Evolutionary conservation across 2,797 vertebrate genomes (phyloP).

Genomic region (Enteromius thamalakanensis): DNA sequence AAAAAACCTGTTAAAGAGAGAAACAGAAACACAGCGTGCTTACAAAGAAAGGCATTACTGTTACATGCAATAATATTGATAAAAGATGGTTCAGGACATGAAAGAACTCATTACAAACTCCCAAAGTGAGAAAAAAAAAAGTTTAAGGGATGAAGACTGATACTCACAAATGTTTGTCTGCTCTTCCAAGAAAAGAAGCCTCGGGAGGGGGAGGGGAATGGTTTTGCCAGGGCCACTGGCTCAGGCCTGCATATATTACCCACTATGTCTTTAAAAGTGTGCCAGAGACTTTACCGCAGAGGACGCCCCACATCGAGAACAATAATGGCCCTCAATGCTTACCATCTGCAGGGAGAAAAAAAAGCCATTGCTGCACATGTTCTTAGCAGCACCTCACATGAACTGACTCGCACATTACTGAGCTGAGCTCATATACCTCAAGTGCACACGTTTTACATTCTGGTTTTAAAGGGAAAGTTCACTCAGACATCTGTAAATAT

Average conservation of each 20-base stretch:
- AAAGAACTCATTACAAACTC: constrained; percentile 62
- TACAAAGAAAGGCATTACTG: not conserved
- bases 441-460: constrained; percentile 41
- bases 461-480: not conserved
- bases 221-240: constrained; percentile 75
- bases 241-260: constrained; percentile 82
- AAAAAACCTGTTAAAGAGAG: not conserved
- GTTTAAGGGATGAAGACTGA: constrained; percentile 67
- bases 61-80: not conserved
- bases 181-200: constrained; percentile 68
- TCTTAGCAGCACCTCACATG: constrained; percentile 60
- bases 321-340: constrained; percentile 82
- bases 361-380: constrained; percentile 76
- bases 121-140: constrained; percentile 65
- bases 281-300: constrained; percentile 81
- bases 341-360: constrained; percentile 76
- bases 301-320: constrained; percentile 80
- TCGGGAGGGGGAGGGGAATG: constrained; percentile 67
- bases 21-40: constrained; percentile 2
- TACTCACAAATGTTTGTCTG: constrained; percentile 74
- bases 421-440: constrained; percentile 51
- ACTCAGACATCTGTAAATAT: not conserved
- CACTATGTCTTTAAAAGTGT: constrained; percentile 84
- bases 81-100: not conserved
- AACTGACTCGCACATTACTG: constrained; percentile 70